A percentile compares a stretch with the other conserved stretches of the same genome.
Evolutionary conservation across 2,888 invertebrate species (phyloP).

Genomic region (Malthinus seriepunctatus): DNA sequence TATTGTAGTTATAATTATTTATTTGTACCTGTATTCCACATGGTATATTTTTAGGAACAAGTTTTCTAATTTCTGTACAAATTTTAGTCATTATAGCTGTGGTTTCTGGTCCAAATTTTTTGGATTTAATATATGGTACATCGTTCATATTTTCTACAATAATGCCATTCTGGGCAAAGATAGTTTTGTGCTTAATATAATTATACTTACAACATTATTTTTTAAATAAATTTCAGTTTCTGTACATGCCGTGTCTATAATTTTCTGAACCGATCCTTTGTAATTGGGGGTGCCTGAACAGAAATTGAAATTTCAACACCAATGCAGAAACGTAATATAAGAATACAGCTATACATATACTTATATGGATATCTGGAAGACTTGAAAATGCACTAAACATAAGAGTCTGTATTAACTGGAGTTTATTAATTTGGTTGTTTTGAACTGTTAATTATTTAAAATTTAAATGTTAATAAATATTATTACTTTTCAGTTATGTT

Average conservation of each 20-base stretch:
- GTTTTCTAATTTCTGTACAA: conserved; percentile 61
- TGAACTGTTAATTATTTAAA: too few species aligned
- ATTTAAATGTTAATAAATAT: too few species aligned
- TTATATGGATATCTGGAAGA: too few species aligned
- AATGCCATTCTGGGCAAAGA: conserved; percentile 64
- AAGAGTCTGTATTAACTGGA: too few species aligned
- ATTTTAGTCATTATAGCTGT: conserved; percentile 70
- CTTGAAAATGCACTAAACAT: too few species aligned
- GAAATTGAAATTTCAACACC: too few species aligned
- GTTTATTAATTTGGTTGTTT: too few species aligned
- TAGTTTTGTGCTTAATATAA: not conserved
- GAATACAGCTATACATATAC: too few species aligned
- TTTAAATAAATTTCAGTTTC: conserved; percentile 67
- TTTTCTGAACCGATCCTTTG: conserved; percentile 57
- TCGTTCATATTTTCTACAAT: conserved; percentile 83
- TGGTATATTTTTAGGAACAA: conserved; percentile 56
- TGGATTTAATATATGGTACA: conserved; percentile 67
- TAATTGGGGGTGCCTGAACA: conserved; percentile 65
- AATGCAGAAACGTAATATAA: too few species aligned
- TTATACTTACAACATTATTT: conserved; percentile 22
- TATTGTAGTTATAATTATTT: not conserved
- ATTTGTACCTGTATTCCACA: conserved; percentile 64
- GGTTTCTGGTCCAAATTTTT: conserved; percentile 67
- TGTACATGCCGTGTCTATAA: conserved; percentile 61
- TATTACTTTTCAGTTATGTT: too few species aligned